Percentiles rank a stretch among this genome's conserved stretches.
phyloP scores from a whole-genome alignment of 2,113 vertebrate species.

The Bubalus kerabau region DNA sequence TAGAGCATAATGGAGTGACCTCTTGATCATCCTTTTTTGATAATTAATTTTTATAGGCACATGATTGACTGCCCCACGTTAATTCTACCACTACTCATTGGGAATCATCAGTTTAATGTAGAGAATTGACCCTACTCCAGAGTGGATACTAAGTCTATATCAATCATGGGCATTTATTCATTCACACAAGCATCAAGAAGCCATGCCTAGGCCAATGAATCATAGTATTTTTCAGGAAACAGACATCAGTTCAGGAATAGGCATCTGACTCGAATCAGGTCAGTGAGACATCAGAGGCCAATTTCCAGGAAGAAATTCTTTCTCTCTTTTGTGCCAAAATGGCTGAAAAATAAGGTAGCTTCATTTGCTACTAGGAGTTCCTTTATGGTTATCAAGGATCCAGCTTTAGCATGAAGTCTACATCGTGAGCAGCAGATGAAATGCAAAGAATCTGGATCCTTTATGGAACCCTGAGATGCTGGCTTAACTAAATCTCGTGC shows the following conservation, averaged over 20 bases:
- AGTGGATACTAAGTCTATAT: background rate
- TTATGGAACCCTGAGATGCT: background rate
- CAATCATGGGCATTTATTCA: background rate
- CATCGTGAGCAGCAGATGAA: background rate
- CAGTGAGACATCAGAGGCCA: background rate
- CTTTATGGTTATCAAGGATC: background rate
- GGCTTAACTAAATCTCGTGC: background rate
- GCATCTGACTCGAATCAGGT: background rate
- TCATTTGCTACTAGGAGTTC: background rate
- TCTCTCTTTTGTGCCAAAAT: background rate
- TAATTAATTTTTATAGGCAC: background rate
- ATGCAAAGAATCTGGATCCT: background rate
- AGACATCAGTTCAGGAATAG: background rate
- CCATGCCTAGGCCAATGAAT: background rate
- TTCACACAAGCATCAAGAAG: background rate
- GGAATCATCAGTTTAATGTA: background rate
- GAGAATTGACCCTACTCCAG: background rate
- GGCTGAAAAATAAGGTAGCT: background rate
- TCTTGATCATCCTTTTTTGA: background rate
- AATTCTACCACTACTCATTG: background rate
- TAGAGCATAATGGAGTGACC: background rate
- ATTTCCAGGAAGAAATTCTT: background rate
- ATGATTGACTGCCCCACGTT: background rate
- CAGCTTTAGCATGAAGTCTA: background rate
- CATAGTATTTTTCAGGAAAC: background rate